phyloP scores from a whole-genome alignment of 2,797 vertebrate species.

The Poeciliopsis infans region DNA sequence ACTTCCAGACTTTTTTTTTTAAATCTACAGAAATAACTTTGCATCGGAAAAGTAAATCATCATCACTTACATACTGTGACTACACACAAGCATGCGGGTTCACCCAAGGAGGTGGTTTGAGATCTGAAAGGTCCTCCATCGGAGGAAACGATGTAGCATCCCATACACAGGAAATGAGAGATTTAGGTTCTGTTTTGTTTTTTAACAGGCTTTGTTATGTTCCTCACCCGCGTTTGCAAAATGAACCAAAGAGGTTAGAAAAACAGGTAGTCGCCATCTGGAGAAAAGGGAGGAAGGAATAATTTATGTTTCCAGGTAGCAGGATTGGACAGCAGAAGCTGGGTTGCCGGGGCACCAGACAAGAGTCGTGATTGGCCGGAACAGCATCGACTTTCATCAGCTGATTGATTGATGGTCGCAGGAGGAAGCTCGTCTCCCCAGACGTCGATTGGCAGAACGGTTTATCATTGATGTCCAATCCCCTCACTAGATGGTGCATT shows the following conservation, averaged over 20 bases:
- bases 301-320: slow-evolving; percentile 46
- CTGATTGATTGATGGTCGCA: slow-evolving; percentile 45
- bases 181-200: slow-evolving; percentile 21
- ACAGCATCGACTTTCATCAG: slow-evolving; percentile 31
- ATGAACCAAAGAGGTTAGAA: slow-evolving; percentile 42
- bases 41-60: slow-evolving; percentile 12
- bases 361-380: slow-evolving; percentile 33
- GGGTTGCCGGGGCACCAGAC: slow-evolving; percentile 23
- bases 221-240: slow-evolving; percentile 34
- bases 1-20: slow-evolving; percentile 45
- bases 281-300: slow-evolving; percentile 16
- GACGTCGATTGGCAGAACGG: slow-evolving; percentile 29
- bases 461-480: slow-evolving; percentile 48
- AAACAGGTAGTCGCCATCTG: slow-evolving; percentile 23
- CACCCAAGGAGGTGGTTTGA: slow-evolving; percentile 53
- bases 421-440: slow-evolving; percentile 31
- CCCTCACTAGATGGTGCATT: slow-evolving; percentile 26
- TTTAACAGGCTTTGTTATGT: slow-evolving; percentile 46
- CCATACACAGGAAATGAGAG: slow-evolving; percentile 68
- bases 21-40: not conserved
- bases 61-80: slow-evolving; percentile 33
- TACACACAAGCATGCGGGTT: slow-evolving; percentile 36
- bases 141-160: slow-evolving; percentile 46
- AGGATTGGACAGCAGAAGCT: slow-evolving; percentile 12
- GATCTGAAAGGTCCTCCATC: slow-evolving; percentile 41